Percentiles rank a stretch among this genome's conserved stretches.
Conservation (phyloP, 2,888 invertebrate genomes). For the Cephus pygmeus region DNA sequence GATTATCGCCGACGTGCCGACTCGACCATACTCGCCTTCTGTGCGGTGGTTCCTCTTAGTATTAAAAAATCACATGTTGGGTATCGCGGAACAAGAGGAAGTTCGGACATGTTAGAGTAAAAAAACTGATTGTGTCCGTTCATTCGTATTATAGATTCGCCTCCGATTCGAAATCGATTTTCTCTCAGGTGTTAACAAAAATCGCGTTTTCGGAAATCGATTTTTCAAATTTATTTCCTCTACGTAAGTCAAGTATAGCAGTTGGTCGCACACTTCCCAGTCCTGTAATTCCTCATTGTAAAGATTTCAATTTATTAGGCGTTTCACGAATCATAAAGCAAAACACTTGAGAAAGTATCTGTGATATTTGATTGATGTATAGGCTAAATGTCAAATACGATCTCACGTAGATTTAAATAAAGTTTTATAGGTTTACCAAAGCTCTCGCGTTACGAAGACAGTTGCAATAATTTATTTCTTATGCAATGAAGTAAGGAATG, state of each 20-base stretch:
- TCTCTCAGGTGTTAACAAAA: neutral
- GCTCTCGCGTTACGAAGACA: too few species aligned
- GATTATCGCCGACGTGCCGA: neutral
- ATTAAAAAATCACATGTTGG: neutral
- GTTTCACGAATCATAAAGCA: too few species aligned
- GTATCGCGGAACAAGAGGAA: neutral
- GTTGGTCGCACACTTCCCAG: too few species aligned
- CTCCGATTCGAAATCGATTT: neutral
- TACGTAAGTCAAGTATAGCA: neutral
- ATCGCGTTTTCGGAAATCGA: neutral
- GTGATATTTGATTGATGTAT: too few species aligned
- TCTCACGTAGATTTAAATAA: too few species aligned
- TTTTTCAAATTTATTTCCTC: neutral
- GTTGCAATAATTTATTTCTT: too few species aligned
- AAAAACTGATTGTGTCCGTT: neutral
- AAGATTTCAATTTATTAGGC: too few species aligned
- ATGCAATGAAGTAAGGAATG: too few species aligned
- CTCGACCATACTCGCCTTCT: neutral
- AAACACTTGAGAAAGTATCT: too few species aligned
- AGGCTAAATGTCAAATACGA: too few species aligned
- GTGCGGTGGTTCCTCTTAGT: neutral
- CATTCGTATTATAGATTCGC: neutral
- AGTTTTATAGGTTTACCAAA: too few species aligned
- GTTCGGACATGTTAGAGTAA: neutral
- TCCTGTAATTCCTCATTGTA: too few species aligned